Evolutionary conservation across 2,113 vertebrate species (phyloP).

Genomic region (Sminthopsis crassicaudata): DNA sequence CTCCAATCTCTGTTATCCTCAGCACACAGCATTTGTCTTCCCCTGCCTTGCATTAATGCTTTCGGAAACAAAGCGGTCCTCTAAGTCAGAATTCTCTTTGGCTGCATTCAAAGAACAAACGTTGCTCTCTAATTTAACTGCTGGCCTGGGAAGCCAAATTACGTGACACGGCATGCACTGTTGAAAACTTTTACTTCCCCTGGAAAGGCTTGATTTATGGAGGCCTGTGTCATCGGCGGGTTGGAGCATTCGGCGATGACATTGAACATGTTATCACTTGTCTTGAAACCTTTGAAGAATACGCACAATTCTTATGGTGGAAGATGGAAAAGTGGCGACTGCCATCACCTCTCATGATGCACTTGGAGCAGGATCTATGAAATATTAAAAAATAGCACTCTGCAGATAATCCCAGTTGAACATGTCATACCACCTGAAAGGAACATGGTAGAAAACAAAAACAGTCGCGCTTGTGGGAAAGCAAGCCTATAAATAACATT

Average conservation of each 20-base stretch:
- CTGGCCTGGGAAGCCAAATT: slow-evolving; percentile 64
- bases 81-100: slow-evolving; percentile 54
- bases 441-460: slow-evolving; percentile 70
- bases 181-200: slow-evolving; percentile 71
- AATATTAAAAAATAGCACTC: slow-evolving; percentile 58
- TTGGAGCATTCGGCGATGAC: slow-evolving; percentile 47
- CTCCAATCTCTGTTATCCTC: neutral
- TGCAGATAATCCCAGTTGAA: slow-evolving; percentile 84
- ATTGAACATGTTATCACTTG: slow-evolving; percentile 54
- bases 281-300: slow-evolving; percentile 56
- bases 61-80: slow-evolving; percentile 45
- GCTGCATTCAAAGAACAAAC: slow-evolving; percentile 46
- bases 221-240: slow-evolving; percentile 52
- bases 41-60: slow-evolving; percentile 54
- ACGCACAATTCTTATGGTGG: slow-evolving; percentile 53
- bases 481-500: slow-evolving; percentile 48
- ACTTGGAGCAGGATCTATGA: slow-evolving; percentile 73
- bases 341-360: slow-evolving; percentile 75
- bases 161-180: slow-evolving; percentile 65
- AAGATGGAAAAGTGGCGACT: slow-evolving; percentile 75
- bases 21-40: slow-evolving; percentile 34
- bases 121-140: slow-evolving; percentile 14
- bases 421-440: slow-evolving; percentile 71
- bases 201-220: slow-evolving; percentile 69
- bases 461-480: slow-evolving; percentile 64